A percentile compares a stretch with the other conserved stretches of the same genome.
Conservation (phyloP, 2,888 invertebrate species). For the Leptinotarsa haldemani region DNA sequence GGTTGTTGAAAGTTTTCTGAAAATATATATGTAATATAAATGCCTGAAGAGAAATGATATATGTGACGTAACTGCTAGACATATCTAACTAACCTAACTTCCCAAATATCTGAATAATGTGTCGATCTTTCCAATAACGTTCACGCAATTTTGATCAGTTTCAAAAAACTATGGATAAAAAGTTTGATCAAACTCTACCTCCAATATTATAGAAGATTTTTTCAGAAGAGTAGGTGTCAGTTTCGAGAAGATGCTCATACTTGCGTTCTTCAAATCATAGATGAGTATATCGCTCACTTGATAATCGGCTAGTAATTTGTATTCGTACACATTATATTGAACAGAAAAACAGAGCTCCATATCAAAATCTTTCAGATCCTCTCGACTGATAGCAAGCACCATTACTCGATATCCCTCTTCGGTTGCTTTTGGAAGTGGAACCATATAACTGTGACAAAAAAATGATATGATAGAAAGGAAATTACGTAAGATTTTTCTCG, state of each 20-base stretch:
- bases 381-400: slow-evolving; percentile 61
- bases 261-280: slow-evolving; percentile 63
- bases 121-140: no score
- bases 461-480: not conserved
- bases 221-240: slow-evolving; percentile 64
- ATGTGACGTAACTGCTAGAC: no score
- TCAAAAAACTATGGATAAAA: no score
- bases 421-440: slow-evolving; percentile 67
- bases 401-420: slow-evolving; percentile 66
- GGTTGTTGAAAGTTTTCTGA: not conserved
- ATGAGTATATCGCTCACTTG: slow-evolving; percentile 66
- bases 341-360: slow-evolving; percentile 62
- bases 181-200: slow-evolving; percentile 57
- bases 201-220: slow-evolving; percentile 64
- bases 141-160: no score
- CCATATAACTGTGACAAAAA: slow-evolving; percentile 60
- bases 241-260: slow-evolving; percentile 64
- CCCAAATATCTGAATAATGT: no score
- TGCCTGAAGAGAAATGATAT: no score
- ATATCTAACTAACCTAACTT: no score
- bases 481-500: not conserved
- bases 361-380: slow-evolving; percentile 55
- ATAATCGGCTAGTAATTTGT: slow-evolving; percentile 65
- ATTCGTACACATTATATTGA: slow-evolving; percentile 58
- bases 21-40: not conserved